phyloP scores from a whole-genome alignment of 2,888 invertebrate genomes.

The Steinernema hermaphroditum region DNA sequence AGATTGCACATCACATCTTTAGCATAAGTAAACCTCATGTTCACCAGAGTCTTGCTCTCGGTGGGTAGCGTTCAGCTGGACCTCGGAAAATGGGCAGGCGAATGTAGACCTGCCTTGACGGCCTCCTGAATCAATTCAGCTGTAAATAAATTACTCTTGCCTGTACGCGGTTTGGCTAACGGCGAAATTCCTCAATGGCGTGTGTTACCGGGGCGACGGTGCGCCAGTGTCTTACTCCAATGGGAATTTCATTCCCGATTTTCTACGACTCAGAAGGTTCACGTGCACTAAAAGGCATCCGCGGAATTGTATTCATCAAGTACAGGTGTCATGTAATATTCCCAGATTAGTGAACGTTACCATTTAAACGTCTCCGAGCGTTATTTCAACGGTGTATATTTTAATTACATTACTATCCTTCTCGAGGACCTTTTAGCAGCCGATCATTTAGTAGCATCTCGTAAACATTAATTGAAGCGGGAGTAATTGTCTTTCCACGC shows the following conservation, averaged over 20 bases:
- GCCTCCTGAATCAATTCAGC: slow-evolving; percentile 17
- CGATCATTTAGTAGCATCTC: not conserved
- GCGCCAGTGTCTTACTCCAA: not conserved
- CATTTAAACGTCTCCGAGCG: no score
- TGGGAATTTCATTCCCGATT: not conserved
- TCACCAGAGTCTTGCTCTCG: no score
- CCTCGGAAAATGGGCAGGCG: no score
- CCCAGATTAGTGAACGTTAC: no score
- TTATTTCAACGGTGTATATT: no score
- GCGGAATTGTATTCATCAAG: not conserved
- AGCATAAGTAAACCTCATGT: no score
- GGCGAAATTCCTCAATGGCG: slow-evolving; percentile 11
- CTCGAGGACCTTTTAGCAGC: no score
- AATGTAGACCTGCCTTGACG: no score
- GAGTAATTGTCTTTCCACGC: slow-evolving; percentile 23
- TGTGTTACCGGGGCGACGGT: slow-evolving; percentile 23
- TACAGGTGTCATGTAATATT: not conserved
- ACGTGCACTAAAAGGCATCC: slow-evolving; percentile 19
- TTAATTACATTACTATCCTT: no score
- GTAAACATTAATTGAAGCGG: slow-evolving; percentile 19
- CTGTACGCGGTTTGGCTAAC: not conserved
- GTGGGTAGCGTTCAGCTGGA: no score
- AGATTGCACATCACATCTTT: not conserved
- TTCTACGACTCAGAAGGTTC: not conserved
- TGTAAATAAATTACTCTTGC: not conserved